Percentiles rank a stretch among this genome's conserved stretches.
Conservation (phyloP, 2,113 vertebrate species). For the Apeltes quadracus region DNA sequence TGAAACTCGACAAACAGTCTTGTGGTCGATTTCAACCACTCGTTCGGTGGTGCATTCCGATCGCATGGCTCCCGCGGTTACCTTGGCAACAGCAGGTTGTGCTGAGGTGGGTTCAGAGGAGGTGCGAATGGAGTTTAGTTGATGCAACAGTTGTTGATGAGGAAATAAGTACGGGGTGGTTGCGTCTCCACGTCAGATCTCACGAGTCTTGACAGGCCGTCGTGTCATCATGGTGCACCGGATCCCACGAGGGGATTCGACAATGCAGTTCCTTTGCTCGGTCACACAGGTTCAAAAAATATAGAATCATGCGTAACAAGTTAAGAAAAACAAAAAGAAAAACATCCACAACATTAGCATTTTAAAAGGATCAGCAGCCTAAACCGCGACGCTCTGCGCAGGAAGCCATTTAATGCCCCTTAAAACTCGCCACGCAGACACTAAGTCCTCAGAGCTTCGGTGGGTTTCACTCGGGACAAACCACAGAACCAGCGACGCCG, state of each 20-base stretch:
- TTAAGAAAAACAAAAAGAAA: background rate
- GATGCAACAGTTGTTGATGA: conserved; percentile 65
- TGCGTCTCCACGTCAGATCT: conserved; percentile 22
- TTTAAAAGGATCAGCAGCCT: conserved; percentile 11
- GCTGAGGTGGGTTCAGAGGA: conserved; percentile 61
- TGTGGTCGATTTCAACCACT: conserved; percentile 44
- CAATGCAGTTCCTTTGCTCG: background rate
- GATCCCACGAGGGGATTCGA: background rate
- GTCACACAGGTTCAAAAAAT: background rate
- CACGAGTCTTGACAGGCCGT: conserved; percentile 27
- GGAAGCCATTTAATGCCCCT: background rate
- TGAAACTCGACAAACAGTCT: no score
- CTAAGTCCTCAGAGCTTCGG: background rate
- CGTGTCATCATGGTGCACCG: conserved; percentile 14
- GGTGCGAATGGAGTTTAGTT: conserved; percentile 67
- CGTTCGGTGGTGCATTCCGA: conserved; percentile 34
- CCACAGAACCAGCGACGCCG: background rate
- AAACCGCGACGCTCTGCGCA: background rate
- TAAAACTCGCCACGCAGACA: conserved; percentile 16
- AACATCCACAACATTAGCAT: conserved; percentile 14
- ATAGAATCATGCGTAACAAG: background rate
- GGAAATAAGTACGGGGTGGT: conserved; percentile 31
- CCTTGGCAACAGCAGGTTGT: conserved; percentile 76
- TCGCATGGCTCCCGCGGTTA: conserved; percentile 54
- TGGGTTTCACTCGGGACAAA: background rate